Percentiles rank a stretch among this genome's conserved stretches.
Conservation (phyloP, 2,888 invertebrate genomes). For the Halictus ligatus region DNA sequence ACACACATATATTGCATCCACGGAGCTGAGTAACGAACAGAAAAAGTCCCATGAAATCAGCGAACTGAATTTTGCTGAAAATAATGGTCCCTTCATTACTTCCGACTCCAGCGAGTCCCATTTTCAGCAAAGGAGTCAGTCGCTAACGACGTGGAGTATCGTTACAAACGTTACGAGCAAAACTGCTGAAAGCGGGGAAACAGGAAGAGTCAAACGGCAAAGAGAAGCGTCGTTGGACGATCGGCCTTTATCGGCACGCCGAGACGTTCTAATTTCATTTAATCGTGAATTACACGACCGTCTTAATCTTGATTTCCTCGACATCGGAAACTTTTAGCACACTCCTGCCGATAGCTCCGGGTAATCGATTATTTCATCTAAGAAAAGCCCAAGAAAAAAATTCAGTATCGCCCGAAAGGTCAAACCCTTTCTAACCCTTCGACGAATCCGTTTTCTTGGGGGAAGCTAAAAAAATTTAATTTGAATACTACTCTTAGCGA, state of each 20-base stretch:
- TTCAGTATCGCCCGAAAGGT: background rate
- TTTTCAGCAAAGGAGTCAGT: slow-evolving; percentile 14
- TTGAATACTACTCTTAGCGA: background rate
- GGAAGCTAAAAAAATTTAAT: background rate
- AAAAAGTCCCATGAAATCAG: slow-evolving; percentile 30
- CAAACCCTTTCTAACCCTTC: background rate
- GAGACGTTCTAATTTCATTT: slow-evolving; percentile 54
- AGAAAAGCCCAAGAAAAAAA: background rate
- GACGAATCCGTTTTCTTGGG: background rate
- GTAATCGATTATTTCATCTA: background rate
- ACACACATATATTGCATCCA: slow-evolving; percentile 3
- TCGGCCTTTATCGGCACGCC: slow-evolving; percentile 23
- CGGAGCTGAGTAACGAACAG: slow-evolving; percentile 12
- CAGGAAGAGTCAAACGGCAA: slow-evolving; percentile 8
- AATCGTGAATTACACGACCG: slow-evolving; percentile 50
- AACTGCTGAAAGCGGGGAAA: slow-evolving; percentile 41
- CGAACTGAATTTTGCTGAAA: slow-evolving; percentile 29
- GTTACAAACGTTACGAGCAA: slow-evolving; percentile 24
- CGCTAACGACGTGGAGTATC: slow-evolving; percentile 27
- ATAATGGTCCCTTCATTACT: slow-evolving; percentile 42
- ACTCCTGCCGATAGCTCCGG: background rate
- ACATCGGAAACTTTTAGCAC: slow-evolving; percentile 52
- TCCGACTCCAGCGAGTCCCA: slow-evolving; percentile 28
- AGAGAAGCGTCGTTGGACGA: slow-evolving; percentile 1
- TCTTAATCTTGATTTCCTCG: slow-evolving; percentile 36